Base-by-base conservation (phyloP, 2,113 vertebrate species). In the Lampris incognitus region DNA sequence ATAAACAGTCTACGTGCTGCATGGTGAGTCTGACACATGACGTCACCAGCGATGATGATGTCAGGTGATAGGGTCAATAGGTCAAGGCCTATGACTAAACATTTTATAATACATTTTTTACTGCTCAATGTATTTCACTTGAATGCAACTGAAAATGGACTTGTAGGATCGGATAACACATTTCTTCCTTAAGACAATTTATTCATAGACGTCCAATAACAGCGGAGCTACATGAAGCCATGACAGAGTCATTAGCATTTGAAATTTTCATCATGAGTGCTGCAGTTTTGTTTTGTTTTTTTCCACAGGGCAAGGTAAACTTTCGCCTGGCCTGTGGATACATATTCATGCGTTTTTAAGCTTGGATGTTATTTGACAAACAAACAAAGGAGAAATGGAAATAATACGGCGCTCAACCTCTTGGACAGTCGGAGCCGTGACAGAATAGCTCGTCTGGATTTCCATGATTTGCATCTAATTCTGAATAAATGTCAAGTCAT, bases 381-480 rank as follows among this genome's bases (percentile, higher is more conserved):
- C 61, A 82, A 78, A 74, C 62, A 36, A 44, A 60, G 72, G 76
- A 76, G 81, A 48, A 36, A 71, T 64, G 58, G 40, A 42, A 61
- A 42, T 11, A 61, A 40, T 71, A 83, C 62, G 66, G 5, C n/a
- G 40, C 69, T 85, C 71, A 24, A 24, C 24, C 24, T 24, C 46
- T 64, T 74, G 60, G 49, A 89, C 78, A 50, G 71, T 61, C 54
- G 78, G 74, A 73, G 76, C 85, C 84, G 85, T 83, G 84, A 85
- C 80, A 87, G 85, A 90, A 85, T 81, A 77, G 88, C 84, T 85
- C 87, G 79, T 85, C 79, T 90, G 89, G 90, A 88, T 89, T 84
- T 81, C 69, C 79, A 86, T 92, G 87, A 94, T 94, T 95, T 94
- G 92, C 94, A 94, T 94, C 84, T 93, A 95, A 94, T 95, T 94